Conservation (phyloP, 2,113 vertebrate genomes). For the Neotragus moschatus region DNA sequence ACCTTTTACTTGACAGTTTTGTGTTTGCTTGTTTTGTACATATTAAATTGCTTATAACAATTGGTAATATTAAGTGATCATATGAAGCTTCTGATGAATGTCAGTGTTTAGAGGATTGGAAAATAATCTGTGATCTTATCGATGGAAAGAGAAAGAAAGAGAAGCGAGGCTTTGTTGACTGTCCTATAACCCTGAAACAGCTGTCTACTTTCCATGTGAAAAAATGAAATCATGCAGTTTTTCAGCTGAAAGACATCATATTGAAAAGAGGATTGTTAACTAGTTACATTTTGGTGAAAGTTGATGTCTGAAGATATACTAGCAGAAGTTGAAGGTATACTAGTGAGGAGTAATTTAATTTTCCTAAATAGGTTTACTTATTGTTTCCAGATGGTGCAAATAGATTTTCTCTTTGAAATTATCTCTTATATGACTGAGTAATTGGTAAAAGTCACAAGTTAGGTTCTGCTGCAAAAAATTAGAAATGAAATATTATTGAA, state of each 20-base stretch:
- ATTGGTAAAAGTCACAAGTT: background rate
- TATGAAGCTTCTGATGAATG: background rate
- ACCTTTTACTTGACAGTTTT: background rate
- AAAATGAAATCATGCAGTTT: background rate
- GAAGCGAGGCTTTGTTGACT: background rate
- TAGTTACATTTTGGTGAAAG: background rate
- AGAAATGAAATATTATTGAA: background rate
- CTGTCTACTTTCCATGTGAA: background rate
- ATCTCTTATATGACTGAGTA: background rate
- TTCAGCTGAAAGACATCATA: background rate
- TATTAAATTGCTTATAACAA: background rate
- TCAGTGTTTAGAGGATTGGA: background rate
- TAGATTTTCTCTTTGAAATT: background rate
- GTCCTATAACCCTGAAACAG: background rate
- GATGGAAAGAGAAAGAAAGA: background rate
- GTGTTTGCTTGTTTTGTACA: background rate
- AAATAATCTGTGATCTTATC: background rate
- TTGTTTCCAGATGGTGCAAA: background rate
- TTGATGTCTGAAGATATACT: background rate
- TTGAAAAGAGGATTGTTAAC: background rate
- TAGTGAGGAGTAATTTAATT: slow-evolving; percentile 14
- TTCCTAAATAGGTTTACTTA: background rate
- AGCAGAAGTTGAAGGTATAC: background rate
- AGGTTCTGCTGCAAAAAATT: background rate
- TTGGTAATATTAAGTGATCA: background rate